Evolutionary conservation across 1,140 invertebrate species (phyloP), one percentile per base, ranked within the genome.

Genomic region (Potamilus streckersoni): DNA sequence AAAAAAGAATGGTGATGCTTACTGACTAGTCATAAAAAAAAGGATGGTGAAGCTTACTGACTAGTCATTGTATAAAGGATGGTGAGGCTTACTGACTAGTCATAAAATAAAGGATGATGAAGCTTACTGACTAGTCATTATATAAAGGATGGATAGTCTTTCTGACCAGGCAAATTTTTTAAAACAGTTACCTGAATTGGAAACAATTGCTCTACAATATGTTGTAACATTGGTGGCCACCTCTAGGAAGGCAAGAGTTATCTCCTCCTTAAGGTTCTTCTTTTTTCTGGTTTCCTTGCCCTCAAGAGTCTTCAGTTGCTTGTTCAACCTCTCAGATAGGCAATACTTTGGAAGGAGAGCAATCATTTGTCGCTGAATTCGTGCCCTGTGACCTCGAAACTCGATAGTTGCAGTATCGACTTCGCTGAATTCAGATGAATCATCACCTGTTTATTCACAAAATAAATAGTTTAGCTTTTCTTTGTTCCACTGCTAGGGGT

Each of bases 321-420:
- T 85, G 71, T 74, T 76, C 16, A 87, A 67, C 66, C 79, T 83
- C 31, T 89, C 89, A 31, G 85, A 86, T n/a, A 88, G 70, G 63
- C 80, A 81, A 84, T 95, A 96, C 76, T 93, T 92, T 15, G 93
- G 92, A 49, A 96, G 90, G 20, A 96, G 88, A 0, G 92, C 91
- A 23, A 95, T 86, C 91, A 95, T 93, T 20, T 95, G 88, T 78
- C 92, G 79, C 76, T 89, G 85, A n/a, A 90, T 84, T 16, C 86
- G 77, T 27, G 78, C 73, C n/a, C 89, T 77, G 16, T 88, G 86
- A 71, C 85, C 84, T 69, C 82, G 78, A 69, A 88, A 85, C 80
- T 90, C 89, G 63, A 89, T 79, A 91, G 71, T 69, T 56, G 84
- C 81, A 17, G 84, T 79, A 14, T 85, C 82, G 31, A 81, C 73